Base-by-base conservation (phyloP, 2,888 invertebrate species). In the Rugalucina vietnamica region DNA sequence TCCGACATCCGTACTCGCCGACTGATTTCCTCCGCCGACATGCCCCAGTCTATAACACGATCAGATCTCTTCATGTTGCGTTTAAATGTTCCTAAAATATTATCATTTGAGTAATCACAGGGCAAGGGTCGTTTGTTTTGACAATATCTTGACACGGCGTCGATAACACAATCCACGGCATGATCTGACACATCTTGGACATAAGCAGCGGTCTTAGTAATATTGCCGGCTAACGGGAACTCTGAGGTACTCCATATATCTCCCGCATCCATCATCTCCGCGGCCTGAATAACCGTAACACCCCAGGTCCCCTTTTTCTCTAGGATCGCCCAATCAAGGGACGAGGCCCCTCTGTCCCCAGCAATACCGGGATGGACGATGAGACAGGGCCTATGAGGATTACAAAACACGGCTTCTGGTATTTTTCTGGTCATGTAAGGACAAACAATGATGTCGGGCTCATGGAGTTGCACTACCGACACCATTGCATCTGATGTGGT, bases 331-430 rank as follows among this genome's bases (percentile, higher is more conserved):
- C 54, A 86, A 37, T 84, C 86, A 24, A 86, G 36, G 21, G 86
- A 83, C 24, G 76, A 76, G 1, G 83, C 81, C 1, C 86, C 86
- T 24, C 82, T 75, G 76, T 86, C 86, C 14, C 80, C 86, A 18
- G 81, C 83, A 12, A 84, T 76, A 5, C 86, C 86, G 5, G 86
- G 86, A 49, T 86, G 86, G 0, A 86, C 79, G 50, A 86, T 80
- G 73, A 86, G 54, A 76, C 84, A 82, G 12, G 81, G 84, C 14
- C 78, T 50, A 24, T 34, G 12, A 5, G 10, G 70, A 18, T 81
- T 71, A 5, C 32, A 49, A 27, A 70, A 82, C 1, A 86, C 49
- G 4, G 36, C 29, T 36, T 79, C 74, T 12, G 84, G 86, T 10
- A 86, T 79, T 21, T 49, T 71, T 24, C 79, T 37, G 37, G 78